Conservation (phyloP, 1,140 invertebrate genomes). For the Musca domestica region DNA sequence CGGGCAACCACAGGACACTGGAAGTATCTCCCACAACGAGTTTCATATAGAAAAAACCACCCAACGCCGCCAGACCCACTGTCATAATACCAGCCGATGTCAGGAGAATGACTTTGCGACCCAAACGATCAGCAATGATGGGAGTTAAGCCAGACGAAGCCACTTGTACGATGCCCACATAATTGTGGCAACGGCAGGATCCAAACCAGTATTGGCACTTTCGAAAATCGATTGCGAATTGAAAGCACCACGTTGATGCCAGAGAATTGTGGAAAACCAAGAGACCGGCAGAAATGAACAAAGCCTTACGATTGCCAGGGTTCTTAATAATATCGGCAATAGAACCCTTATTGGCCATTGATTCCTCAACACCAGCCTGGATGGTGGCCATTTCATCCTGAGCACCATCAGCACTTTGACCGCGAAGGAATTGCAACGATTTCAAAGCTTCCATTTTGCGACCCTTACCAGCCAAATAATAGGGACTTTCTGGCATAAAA, state of each 20-base stretch:
- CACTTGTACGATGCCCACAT: constrained; percentile 68
- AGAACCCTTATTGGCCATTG: constrained; percentile 57
- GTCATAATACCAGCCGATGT: constrained; percentile 68
- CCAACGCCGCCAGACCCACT: constrained; percentile 59
- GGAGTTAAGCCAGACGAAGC: constrained; percentile 67
- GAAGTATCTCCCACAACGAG: constrained; percentile 54
- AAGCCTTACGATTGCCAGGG: constrained; percentile 61
- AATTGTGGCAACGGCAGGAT: constrained; percentile 67
- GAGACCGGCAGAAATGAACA: constrained; percentile 69
- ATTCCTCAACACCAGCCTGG: constrained; percentile 57
- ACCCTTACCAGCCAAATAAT: constrained; percentile 63
- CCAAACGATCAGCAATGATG: constrained; percentile 71
- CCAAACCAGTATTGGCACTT: constrained; percentile 61
- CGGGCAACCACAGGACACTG: constrained; percentile 63
- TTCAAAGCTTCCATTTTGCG: constrained; percentile 63
- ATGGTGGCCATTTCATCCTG: constrained; percentile 64
- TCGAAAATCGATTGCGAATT: constrained; percentile 73
- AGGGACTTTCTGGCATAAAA: constrained; percentile 81
- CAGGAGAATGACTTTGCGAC: constrained; percentile 70
- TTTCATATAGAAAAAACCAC: constrained; percentile 63
- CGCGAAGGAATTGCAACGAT: constrained; percentile 66
- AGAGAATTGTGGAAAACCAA: constrained; percentile 73
- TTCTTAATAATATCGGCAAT: constrained; percentile 61
- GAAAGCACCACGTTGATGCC: constrained; percentile 81
- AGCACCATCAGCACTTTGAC: constrained; percentile 59